Conservation (phyloP, 2,113 vertebrate species). For the Eurypyga helias region DNA sequence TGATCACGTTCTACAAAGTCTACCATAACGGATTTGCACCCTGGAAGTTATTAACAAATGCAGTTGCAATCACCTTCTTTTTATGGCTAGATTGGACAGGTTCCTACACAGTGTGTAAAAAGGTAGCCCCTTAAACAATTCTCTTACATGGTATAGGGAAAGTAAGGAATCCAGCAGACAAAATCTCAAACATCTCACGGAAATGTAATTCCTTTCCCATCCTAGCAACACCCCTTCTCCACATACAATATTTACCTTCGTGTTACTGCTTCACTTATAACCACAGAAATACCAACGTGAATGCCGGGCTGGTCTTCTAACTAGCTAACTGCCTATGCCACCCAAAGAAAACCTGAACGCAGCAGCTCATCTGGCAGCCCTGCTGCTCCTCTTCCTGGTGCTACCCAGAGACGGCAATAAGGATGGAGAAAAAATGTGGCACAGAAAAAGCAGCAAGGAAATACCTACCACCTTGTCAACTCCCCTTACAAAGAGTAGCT, state of each 20-base stretch:
- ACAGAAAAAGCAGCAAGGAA: neutral
- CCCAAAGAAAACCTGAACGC: neutral
- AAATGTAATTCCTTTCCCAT: neutral
- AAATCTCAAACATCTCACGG: neutral
- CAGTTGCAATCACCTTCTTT: neutral
- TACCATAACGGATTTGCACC: neutral
- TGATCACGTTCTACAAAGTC: neutral
- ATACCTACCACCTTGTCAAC: neutral
- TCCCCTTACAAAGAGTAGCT: neutral
- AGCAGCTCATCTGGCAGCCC: neutral
- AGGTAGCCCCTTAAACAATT: neutral
- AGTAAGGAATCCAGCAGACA: neutral
- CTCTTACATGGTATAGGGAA: fast-evolving
- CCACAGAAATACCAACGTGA: neutral
- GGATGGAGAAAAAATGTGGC: neutral
- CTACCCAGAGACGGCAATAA: neutral
- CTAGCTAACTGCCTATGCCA: neutral
- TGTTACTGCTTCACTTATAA: neutral
- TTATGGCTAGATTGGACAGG: neutral
- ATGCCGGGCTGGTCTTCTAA: neutral
- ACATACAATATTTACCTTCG: neutral
- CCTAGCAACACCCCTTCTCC: neutral
- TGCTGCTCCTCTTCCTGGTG: neutral
- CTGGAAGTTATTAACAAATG: neutral
- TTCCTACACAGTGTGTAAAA: neutral